These are phyloP conservation scores for Erithacus rubecula DNA, from an alignment of 2,797 vertebrate genomes.

Conservation along the genomic window DNA sequence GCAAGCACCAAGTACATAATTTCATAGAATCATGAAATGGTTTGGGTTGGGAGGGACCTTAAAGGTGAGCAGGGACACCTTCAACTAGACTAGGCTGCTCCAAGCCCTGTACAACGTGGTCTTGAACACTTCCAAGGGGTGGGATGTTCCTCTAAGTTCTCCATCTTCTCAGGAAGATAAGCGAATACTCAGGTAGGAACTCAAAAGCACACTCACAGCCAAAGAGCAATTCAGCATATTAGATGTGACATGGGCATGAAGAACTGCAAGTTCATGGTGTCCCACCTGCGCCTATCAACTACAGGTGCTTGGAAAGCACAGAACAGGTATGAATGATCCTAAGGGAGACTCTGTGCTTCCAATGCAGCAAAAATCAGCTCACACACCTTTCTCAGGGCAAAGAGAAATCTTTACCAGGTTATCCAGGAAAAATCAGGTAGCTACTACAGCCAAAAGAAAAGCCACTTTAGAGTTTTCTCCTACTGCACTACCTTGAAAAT, in stretches of 20 bases:
- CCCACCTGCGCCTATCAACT: background rate
- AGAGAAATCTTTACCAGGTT: background rate
- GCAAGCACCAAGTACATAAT: background rate
- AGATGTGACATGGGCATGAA: background rate
- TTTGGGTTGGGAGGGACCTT: background rate
- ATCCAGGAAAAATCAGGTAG: background rate
- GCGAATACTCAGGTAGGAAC: background rate
- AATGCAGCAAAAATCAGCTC: background rate
- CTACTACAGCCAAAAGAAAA: background rate
- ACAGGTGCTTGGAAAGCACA: background rate
- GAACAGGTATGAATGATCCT: background rate
- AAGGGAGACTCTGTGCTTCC: background rate
- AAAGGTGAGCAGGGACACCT: background rate
- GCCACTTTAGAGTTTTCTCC: background rate
- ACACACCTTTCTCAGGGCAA: background rate
- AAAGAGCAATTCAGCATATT: background rate
- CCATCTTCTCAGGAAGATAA: background rate
- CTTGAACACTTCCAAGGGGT: background rate
- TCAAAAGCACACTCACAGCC: background rate
- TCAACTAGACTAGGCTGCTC: background rate
- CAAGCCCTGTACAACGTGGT: background rate
- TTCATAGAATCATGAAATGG: background rate
- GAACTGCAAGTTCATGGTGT: background rate
- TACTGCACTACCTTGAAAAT: background rate
- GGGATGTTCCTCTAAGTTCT: background rate